These are phyloP conservation scores for Ryuthela nishihirai DNA, from an alignment of 2,888 invertebrate genomes.

Conservation along the genomic window DNA sequence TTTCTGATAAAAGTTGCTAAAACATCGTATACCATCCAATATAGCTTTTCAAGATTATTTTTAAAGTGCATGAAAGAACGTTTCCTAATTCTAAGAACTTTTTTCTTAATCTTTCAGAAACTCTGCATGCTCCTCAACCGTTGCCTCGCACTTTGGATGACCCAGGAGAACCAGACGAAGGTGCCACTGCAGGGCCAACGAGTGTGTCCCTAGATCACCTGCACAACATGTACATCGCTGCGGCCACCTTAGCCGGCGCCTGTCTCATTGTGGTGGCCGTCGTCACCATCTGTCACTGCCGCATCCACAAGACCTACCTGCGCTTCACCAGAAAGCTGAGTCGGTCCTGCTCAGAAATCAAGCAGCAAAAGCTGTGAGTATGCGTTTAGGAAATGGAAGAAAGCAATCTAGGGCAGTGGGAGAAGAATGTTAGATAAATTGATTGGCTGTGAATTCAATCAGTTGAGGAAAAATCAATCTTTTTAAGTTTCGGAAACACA, in stretches of 20 bases:
- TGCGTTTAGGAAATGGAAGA: too few species aligned
- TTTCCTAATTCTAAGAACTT: too few species aligned
- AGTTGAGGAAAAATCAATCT: too few species aligned
- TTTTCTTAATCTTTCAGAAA: too few species aligned
- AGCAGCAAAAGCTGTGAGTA: constrained; percentile 41
- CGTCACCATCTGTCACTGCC: constrained; percentile 73
- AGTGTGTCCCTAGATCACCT: constrained; percentile 58
- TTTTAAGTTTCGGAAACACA: too few species aligned
- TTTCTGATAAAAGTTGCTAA: too few species aligned
- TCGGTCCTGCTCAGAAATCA: constrained; percentile 38
- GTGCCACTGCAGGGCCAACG: constrained; percentile 2
- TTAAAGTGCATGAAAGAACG: too few species aligned
- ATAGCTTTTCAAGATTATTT: too few species aligned
- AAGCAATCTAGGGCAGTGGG: too few species aligned
- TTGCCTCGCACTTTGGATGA: constrained; percentile 32
- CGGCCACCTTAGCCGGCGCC: constrained; percentile 69
- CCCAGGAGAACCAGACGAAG: constrained; percentile 21
- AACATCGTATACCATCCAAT: too few species aligned
- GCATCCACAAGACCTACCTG: constrained; percentile 67
- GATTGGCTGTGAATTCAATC: too few species aligned
- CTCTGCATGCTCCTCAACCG: constrained; percentile 26
- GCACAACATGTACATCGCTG: constrained; percentile 74
- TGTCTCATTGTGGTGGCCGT: constrained; percentile 69
- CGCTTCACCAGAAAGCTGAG: constrained; percentile 37
- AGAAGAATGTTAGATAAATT: too few species aligned